Percentiles rank a stretch among this genome's conserved stretches.
Evolutionary conservation across 2,888 invertebrate genomes (phyloP).

Genomic region (Pocota personata): DNA sequence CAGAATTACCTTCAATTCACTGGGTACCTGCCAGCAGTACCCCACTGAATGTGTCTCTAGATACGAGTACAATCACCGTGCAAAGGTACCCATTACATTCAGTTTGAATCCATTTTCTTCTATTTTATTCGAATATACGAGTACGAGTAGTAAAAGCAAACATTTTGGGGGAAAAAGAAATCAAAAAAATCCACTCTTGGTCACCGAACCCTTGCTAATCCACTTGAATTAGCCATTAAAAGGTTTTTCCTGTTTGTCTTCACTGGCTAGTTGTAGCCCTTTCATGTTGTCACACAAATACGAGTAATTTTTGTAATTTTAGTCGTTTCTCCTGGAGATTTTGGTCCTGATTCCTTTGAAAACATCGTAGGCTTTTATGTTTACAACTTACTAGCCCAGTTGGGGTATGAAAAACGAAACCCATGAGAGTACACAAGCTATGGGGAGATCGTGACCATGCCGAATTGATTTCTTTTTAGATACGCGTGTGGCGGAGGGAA

Average conservation of each 20-base stretch:
- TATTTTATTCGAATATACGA: background rate
- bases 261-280: background rate
- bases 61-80: background rate
- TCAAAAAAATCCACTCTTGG: background rate
- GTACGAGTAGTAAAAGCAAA: too few species aligned
- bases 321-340: background rate
- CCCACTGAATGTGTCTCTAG: background rate
- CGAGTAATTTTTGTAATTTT: conserved; percentile 12
- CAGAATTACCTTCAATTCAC: conserved; percentile 8
- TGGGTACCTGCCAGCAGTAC: background rate
- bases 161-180: too few species aligned
- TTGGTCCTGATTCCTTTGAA: background rate
- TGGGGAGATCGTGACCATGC: conserved; percentile 40
- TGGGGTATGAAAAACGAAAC: background rate
- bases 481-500: conserved; percentile 8
- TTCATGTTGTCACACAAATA: conserved; percentile 26
- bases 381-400: conserved; percentile 3
- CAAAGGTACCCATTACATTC: background rate
- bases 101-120: background rate
- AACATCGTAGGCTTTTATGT: conserved; percentile 30
- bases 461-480: conserved; percentile 51
- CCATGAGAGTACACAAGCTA: background rate
- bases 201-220: background rate
- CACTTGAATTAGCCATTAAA: conserved; percentile 32
- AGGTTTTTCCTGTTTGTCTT: conserved; percentile 50